Evolutionary conservation across 2,888 invertebrate species (phyloP), one percentile per base, ranked within the genome.

Genomic region (Thalpophila matura): DNA sequence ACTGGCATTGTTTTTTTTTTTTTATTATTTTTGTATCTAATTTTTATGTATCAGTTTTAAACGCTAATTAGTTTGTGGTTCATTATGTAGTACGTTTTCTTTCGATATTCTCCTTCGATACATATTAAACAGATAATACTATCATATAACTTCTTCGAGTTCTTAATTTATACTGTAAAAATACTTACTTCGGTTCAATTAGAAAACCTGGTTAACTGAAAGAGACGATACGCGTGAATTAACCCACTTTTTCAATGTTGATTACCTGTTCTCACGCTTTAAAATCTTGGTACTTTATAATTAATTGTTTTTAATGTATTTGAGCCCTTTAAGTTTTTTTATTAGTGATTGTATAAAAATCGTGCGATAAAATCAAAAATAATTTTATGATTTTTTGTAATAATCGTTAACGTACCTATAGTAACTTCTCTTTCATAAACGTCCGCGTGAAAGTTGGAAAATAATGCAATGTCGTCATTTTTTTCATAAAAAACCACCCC

Each of bases 21-120:
- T 14, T 4, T 24, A 24, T 3, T 4, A 10, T n/a, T 20, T 47
- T 16, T 7, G 7, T n/a, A n/a, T 4, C n/a, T 4, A 1, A 24
- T 24, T 33, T 12, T n/a, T 33, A 33, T 4, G n/a, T n/a, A n/a
- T n/a, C n/a, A n/a, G n/a, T n/a, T n/a, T n/a, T n/a, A n/a, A n/a
- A n/a, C n/a, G 14, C 18, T 22, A 45, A 53, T 53, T 14, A 14
- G 2, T n/a, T 14, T 16, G 14, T 33, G 14, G 10, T 16, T 47
- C 18, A 14, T 27, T 40, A 54, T 1, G 24, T 18, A 64, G 49
- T 27, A 50, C 53, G 6, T 26, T 55, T 40, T 40, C 18, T 4
- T 7, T 33, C 9, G 2, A 33, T 27, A 45, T n/a, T 14, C 2
- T 31, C 20, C 26, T 45, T 14, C 20, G 12, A 38, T 14, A 53